Conservation (phyloP, 2,113 vertebrate species). For the Eubucco bourcierii region DNA sequence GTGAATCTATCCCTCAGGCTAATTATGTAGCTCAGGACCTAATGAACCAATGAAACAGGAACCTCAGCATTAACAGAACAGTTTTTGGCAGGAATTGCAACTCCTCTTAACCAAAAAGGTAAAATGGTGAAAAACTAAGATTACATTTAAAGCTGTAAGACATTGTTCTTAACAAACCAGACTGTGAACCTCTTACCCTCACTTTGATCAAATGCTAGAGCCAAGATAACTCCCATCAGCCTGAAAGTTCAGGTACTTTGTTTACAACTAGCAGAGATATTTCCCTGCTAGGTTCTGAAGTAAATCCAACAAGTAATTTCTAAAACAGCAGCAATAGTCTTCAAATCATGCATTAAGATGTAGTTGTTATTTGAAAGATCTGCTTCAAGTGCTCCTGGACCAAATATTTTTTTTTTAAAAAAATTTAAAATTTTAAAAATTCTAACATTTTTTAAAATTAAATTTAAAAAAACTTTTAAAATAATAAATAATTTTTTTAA, state of each 20-base stretch:
- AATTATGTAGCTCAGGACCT: constrained; percentile 22
- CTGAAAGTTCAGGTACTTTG: background rate
- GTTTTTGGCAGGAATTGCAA: constrained; percentile 20
- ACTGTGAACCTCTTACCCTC: background rate
- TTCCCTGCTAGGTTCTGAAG: background rate
- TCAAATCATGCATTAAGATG: background rate
- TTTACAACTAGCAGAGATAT: background rate
- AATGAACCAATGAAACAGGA: constrained; percentile 48
- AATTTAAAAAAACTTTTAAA: too few species aligned
- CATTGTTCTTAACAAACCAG: background rate
- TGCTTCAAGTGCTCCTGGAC: background rate
- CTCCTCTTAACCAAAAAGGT: background rate
- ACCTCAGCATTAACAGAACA: background rate
- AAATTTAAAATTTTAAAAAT: too few species aligned
- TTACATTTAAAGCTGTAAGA: background rate
- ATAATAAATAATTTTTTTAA: too few species aligned
- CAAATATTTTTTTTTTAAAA: too few species aligned
- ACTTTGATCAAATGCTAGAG: background rate
- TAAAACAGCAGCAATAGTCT: background rate
- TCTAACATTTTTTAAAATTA: too few species aligned
- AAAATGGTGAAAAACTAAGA: background rate
- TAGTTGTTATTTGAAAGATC: background rate
- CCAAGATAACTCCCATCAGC: background rate
- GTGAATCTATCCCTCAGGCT: constrained; percentile 47
- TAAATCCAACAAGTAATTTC: background rate